These are phyloP conservation scores for Lamellibrachia luymesi DNA, from an alignment of 1,140 invertebrate species.

Conservation along the genomic window DNA sequence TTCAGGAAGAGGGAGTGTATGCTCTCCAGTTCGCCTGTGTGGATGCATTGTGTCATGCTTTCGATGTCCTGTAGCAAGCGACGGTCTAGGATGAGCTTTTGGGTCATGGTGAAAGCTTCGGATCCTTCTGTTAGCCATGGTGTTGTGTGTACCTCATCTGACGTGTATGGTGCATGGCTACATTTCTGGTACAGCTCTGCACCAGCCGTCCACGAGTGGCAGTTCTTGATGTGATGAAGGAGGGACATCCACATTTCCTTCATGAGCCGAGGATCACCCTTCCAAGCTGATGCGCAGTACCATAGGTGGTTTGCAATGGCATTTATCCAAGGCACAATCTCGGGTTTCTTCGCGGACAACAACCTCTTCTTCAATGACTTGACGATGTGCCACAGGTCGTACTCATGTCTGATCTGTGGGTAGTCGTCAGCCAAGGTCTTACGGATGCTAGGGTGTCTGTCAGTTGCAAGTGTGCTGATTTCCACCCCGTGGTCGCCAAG, in stretches of 20 bases:
- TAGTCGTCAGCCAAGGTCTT: background rate
- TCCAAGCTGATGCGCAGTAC: background rate
- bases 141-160: no score
- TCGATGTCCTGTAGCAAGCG: no score
- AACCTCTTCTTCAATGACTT: background rate
- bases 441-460: background rate
- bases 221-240: conserved; percentile 2
- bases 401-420: background rate
- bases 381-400: background rate
- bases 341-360: background rate
- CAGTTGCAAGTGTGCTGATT: background rate
- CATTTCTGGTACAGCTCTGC: no score
- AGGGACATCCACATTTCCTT: conserved; percentile 8
- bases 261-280: background rate
- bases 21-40: no score
- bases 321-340: background rate
- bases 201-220: background rate
- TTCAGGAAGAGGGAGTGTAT: no score
- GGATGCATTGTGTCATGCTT: no score
- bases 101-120: no score
- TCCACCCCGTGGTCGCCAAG: background rate
- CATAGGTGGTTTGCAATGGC: background rate
- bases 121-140: no score
- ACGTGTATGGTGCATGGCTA: no score
- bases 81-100: no score